Evolutionary conservation across 2,797 vertebrate species (phyloP), one percentile per base, ranked within the genome.

Genomic region (Sarcoramphus papa): DNA sequence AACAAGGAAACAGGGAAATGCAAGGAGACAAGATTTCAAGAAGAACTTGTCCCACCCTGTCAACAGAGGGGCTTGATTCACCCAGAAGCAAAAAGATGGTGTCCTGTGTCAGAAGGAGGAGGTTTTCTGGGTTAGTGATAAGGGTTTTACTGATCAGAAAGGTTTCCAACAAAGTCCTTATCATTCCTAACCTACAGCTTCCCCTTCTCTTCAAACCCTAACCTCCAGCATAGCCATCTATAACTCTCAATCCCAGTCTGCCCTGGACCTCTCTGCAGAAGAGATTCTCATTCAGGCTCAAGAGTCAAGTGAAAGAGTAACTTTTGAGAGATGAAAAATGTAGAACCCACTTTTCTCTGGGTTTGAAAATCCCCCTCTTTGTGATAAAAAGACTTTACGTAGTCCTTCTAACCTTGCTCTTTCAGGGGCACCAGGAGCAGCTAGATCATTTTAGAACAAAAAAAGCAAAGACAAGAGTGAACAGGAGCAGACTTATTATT

Each of bases 401-500:
- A 74, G 47, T 78, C 21, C 51, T 89, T 59, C 73, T 82, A 73
- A 62, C 81, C 47, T 89, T 56, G 53, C 8, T 33, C 25, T 82
- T 95, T 54, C 51, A 80, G 50, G n/a, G 70, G 17, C 62, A 93
- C 40, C 47, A 37, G 96, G 67, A 10, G 31, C 64, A 86, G 43
- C 54, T 40, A 63, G 70, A 91, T 85, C 54, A 28, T 70, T 91
- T 68, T 68, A 83, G 65, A 96, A 78, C 35, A 75, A 69, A 94
- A 60, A 83, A 83, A 73, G 53, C 37, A 78, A 56, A 92, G 65
- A 88, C 22, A 60, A 63, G 74, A 76, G 57, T 40, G 41, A 73
- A 64, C 57, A 82, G 79, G 75, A 96, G 80, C 77, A 70, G 83
- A 53, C 60, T 88, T 85, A 22, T 88, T 93, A 78, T 92, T 95